Percentiles rank a stretch among this genome's conserved stretches.
Evolutionary conservation across 2,888 invertebrate species (phyloP).

Genomic region (Aspidapion aeneum): DNA sequence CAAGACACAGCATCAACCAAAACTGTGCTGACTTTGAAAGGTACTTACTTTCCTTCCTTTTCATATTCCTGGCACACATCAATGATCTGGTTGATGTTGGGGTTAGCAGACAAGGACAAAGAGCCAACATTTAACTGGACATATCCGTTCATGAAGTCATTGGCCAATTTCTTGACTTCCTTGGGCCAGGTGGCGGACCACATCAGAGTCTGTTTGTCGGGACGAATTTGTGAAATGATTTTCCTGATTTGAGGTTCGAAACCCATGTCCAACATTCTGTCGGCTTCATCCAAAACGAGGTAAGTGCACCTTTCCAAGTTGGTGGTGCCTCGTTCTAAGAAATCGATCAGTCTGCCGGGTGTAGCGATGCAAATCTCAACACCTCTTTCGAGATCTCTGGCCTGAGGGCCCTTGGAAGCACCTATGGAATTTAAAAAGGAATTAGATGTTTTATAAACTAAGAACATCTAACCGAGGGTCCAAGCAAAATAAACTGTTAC

Average conservation of each 20-base stretch:
- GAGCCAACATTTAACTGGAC: conserved; percentile 92
- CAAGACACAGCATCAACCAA: too few relatives aligned
- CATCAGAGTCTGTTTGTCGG: conserved; percentile 95
- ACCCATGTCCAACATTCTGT: conserved; percentile 97
- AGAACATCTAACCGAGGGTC: too few relatives aligned
- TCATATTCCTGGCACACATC: conserved; percentile 86
- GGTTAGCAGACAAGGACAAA: conserved; percentile 84
- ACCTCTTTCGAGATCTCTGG: conserved; percentile 64
- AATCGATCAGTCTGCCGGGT: conserved; percentile 85
- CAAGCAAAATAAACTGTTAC: too few relatives aligned
- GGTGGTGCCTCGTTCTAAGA: conserved; percentile 69
- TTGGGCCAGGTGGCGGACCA: conserved; percentile 99
- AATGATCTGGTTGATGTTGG: conserved; percentile 85
- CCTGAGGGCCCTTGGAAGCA: conserved; percentile 82
- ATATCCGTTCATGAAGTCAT: conserved; percentile 88
- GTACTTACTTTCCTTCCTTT: conserved; percentile 58
- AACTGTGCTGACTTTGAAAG: too few relatives aligned
- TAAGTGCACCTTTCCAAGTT: conserved; percentile 79
- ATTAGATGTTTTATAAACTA: too few relatives aligned
- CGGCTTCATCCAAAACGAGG: conserved; percentile 90
- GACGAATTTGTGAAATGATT: conserved; percentile 89
- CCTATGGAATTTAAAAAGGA: too few relatives aligned
- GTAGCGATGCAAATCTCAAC: conserved; percentile 88
- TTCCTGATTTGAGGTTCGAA: conserved; percentile 95
- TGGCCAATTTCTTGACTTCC: conserved; percentile 87